These are phyloP conservation scores for Mus minutoides DNA, from an alignment of 2,797 vertebrate species.

Conservation along the genomic window DNA sequence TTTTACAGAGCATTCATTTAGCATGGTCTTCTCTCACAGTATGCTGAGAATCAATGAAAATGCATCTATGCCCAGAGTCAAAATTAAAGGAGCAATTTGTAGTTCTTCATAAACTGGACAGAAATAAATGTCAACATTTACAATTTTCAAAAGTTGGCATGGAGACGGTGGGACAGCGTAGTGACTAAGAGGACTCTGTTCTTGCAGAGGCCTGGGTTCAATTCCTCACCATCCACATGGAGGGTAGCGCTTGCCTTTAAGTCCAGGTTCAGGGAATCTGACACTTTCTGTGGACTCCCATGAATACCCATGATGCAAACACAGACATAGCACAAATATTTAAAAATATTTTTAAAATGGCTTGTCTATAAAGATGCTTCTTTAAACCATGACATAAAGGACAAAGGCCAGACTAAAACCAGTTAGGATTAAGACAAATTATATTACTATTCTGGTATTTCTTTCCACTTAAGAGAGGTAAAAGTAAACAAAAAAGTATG, in stretches of 20 bases:
- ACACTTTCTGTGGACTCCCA: background rate
- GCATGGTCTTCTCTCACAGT: background rate
- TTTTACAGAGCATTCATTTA: background rate
- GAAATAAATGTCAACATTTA: conserved; percentile 17
- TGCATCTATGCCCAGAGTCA: background rate
- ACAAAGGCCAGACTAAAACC: background rate
- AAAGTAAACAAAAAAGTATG: background rate
- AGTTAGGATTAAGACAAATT: background rate
- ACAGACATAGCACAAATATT: background rate
- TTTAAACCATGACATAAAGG: conserved; percentile 5
- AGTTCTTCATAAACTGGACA: conserved; percentile 30
- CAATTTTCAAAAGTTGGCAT: background rate
- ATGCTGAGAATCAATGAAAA: background rate
- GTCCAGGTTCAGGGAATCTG: background rate
- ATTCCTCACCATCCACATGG: background rate
- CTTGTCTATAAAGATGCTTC: conserved; percentile 21
- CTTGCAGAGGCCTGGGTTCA: background rate
- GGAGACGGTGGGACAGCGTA: background rate
- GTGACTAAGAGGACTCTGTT: background rate
- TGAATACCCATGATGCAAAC: background rate
- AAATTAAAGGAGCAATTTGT: conserved; percentile 5
- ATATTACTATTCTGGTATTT: background rate
- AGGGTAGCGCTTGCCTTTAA: background rate
- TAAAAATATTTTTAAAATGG: background rate
- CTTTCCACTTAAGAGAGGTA: background rate